A percentile compares a stretch with the other conserved stretches of the same genome.
phyloP scores from a whole-genome alignment of 2,888 invertebrate genomes.

The Saturnia japonica region DNA sequence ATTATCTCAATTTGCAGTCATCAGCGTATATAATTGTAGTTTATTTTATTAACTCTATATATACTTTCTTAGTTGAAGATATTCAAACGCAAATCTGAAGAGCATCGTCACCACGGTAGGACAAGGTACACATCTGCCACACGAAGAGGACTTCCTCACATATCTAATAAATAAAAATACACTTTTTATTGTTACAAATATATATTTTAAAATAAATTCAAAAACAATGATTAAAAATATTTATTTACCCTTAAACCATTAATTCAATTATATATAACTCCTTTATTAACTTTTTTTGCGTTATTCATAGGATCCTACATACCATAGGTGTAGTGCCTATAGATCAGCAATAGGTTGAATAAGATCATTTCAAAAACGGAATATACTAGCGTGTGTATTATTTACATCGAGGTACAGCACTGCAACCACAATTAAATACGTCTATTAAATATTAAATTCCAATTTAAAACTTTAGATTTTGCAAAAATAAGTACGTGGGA shows the following conservation, averaged over 20 bases:
- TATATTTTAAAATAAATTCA: conserved; percentile 8
- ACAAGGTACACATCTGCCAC: conserved; percentile 25
- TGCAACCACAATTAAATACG: no score
- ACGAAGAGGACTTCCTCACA: background rate
- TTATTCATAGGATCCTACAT: background rate
- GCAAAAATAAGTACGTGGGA: no score
- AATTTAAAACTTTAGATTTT: no score
- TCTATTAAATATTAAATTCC: no score
- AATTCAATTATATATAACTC: background rate
- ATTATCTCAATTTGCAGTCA: no score
- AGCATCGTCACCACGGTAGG: conserved; percentile 29
- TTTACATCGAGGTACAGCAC: no score
- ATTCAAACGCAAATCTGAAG: conserved; percentile 26
- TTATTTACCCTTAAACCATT: conserved; percentile 1
- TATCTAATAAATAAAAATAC: conserved; percentile 9
- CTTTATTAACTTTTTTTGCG: background rate
- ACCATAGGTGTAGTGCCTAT: no score
- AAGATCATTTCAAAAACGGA: no score
- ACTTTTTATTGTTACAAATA: background rate
- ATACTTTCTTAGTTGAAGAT: conserved; percentile 32
- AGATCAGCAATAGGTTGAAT: no score
- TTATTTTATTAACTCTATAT: background rate
- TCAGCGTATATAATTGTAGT: no score
- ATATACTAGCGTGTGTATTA: no score
- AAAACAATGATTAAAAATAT: conserved; percentile 2